Evolutionary conservation across 2,888 invertebrate species (phyloP), one percentile per base, ranked within the genome.

Genomic region (Agrotis exclamationis): DNA sequence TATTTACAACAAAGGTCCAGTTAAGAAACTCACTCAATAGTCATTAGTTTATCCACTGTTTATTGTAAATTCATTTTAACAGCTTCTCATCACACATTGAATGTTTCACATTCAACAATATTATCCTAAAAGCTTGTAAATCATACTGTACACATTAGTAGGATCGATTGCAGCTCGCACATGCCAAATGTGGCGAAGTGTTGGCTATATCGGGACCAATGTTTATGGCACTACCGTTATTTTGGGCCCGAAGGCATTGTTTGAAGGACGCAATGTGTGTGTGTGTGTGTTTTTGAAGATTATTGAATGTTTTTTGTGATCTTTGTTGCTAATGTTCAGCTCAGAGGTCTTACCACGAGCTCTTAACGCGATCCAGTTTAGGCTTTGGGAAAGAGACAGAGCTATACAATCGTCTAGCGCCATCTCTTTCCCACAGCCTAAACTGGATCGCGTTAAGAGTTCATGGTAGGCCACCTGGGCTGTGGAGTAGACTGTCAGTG

Each of bases 51-150:
- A 33, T 33, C 33, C 33, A 22, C n/a, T 45, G 45, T 62, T 62
- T 63, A 51, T 51, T 39, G 13, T 39, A 9, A 53, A 62, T 51
- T 48, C 4, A 48, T 62, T 58, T 76, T 45, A 56, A 51, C 48
- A 54, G 39, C 20, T 47, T 45, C 24, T 33, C 14, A 14, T n/a
- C 16, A 75, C 54, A 63, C 33, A 7, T 75, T 24, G 6, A 28
- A 39, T 16, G 44, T 57, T 65, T 79, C 57, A 22, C 74, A 5
- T 70, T 54, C 62, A 66, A 63, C 18, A 45, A 65, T 39, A 44
- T 45, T 79, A 56, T 69, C 33, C 22, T 74, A 63, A 58, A 74
- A 74, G 53, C 64, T 79, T 74, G 59, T 70, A 78, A 70, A 58
- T 74, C 58, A 62, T 20, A 54, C 50, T 3, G 24, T 24, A 45